Base-by-base conservation (phyloP, 2,797 vertebrate species). In the Picus viridis region DNA sequence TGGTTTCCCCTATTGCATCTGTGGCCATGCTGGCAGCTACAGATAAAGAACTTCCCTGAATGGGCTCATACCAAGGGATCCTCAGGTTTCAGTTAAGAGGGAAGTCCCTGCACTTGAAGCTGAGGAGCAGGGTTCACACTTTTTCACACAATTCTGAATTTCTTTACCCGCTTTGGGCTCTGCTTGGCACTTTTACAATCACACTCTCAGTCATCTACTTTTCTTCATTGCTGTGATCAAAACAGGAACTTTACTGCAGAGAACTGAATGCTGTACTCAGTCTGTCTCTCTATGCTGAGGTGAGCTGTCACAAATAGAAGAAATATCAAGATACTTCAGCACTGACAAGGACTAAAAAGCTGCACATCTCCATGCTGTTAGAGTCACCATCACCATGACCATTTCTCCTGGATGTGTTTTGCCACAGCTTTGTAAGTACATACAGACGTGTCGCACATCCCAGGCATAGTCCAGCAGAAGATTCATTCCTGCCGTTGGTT, bases 1-100 rank as follows among this genome's bases (percentile, higher is more conserved):
- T 86, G 71, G 80, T 53, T 96, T 96, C 92, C 95, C 93, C 87
- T 93, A 82, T 93, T 85, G 1, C 90, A 86, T 95, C 90, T 91
- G 93, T 89, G 95, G 94, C 95, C 92, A 4, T 62, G 64, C 90
- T 95, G 95, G 90, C 85, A 95, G 87, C 90, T 79, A 22, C 57
- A 96, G 94, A 96, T 95, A 95, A 95, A 92, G 70, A 30, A 87
- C 32, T 36, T n/a, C 90, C 87, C 67, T 27, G 30, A 68, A 80
- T 2, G 63, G 57, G 71, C 85, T 94, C 18, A 0, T 6, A 1
- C 1, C 23, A 58, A 82, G 63, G 77, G 49, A 90, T 93, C 77
- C 86, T 91, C 45, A 2, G 81, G 59, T n/a, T 92, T 92, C 96
- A 63, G 94, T 88, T 95, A 27, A 59, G 73, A 88, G 94, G 90